Evolutionary conservation across 2,888 invertebrate species (phyloP).

Genomic region (Phania funesta): DNA sequence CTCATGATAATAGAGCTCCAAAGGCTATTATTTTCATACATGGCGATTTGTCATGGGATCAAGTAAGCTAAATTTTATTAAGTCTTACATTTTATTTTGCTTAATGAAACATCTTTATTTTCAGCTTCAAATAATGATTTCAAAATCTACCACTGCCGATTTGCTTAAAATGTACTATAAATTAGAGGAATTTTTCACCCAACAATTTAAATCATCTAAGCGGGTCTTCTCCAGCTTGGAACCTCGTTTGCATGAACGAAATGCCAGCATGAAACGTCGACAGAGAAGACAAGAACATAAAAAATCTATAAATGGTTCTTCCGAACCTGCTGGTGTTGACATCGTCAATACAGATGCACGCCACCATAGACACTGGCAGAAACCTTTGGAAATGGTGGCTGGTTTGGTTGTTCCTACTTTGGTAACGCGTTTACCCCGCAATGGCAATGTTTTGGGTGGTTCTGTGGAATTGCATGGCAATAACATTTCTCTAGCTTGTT

Average conservation of each 20-base stretch:
- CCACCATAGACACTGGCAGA: conserved; percentile 97
- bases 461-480: conserved; percentile 93
- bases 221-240: conserved; percentile 90
- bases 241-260: conserved; percentile 80
- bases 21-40: conserved; percentile 95
- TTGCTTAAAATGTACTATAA: conserved; percentile 98
- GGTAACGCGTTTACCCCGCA: conserved; percentile 85
- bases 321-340: conserved; percentile 65
- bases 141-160: conserved; percentile 97
- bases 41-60: conserved; percentile 96
- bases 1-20: conserved; percentile 71
- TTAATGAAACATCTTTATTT: background rate
- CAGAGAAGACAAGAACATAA: conserved; percentile 78
- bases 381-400: conserved; percentile 89
- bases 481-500: conserved; percentile 96
- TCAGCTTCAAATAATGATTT: conserved; percentile 95
- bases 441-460: conserved; percentile 91
- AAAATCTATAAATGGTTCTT: conserved; percentile 70
- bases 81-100: background rate
- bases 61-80: conserved; percentile 75
- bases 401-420: conserved; percentile 89
- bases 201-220: conserved; percentile 97
- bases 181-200: conserved; percentile 98
- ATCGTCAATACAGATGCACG: conserved; percentile 83
- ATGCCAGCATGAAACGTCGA: conserved; percentile 77